Percentiles rank a stretch among this genome's conserved stretches.
Conservation (phyloP, 2,888 invertebrate species). For the Rhogogaster chlorosoma region DNA sequence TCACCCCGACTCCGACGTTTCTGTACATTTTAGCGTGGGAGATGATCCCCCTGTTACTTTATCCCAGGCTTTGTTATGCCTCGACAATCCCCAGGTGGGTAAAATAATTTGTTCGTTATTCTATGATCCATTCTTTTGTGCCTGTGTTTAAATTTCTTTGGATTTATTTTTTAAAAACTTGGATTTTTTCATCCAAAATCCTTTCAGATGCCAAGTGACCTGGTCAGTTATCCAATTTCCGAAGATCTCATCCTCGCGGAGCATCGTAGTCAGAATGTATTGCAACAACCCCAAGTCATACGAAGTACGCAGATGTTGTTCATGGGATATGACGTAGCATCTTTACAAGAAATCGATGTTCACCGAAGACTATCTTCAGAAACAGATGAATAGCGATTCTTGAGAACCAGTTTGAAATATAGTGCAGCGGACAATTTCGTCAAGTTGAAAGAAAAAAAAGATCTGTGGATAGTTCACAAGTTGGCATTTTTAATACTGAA, state of each 20-base stretch:
- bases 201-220: constrained; percentile 20
- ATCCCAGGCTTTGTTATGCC: constrained; percentile 33
- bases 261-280: constrained; percentile 29
- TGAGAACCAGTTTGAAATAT: neutral
- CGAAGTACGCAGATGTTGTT: constrained; percentile 41
- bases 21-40: constrained; percentile 3
- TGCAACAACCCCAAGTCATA: constrained; percentile 20
- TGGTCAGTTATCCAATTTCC: constrained; percentile 39
- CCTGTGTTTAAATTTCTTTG: neutral
- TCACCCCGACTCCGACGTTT: neutral
- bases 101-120: neutral
- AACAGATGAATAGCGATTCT: neutral
- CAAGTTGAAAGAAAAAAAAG: neutral
- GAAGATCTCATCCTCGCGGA: constrained; percentile 30
- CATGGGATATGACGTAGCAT: constrained; percentile 27
- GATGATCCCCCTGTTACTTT: constrained; percentile 31
- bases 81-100: constrained; percentile 39
- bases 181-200: neutral
- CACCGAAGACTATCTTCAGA: neutral
- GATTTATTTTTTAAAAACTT: neutral
- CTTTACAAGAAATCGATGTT: constrained; percentile 7
- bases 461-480: neutral
- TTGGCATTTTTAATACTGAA: neutral
- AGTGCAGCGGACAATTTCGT: neutral
- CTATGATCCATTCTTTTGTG: neutral